phyloP scores from a whole-genome alignment of 2,888 invertebrate species.

The Sesia bembeciformis region DNA sequence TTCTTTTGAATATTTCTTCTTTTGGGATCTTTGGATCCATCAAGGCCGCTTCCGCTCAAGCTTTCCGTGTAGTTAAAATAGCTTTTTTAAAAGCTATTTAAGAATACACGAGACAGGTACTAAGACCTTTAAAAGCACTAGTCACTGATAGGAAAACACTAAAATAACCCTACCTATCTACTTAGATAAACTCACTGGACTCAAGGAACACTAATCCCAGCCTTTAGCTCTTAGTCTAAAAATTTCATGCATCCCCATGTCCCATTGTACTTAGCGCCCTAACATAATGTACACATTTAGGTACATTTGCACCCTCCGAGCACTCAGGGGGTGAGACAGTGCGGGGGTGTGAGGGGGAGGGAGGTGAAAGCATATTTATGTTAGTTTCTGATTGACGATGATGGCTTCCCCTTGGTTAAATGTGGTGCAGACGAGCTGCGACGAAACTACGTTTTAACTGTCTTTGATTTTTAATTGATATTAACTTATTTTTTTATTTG shows the following conservation, averaged over 20 bases:
- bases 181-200: too few species aligned
- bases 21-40: too few species aligned
- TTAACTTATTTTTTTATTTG: too few species aligned
- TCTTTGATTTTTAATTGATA: too few species aligned
- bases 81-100: too few species aligned
- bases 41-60: too few species aligned
- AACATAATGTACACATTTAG: constrained; percentile 7
- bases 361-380: constrained; percentile 64
- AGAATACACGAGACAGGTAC: too few species aligned
- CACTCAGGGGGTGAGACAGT: background rate
- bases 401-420: constrained; percentile 47
- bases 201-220: background rate
- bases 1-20: too few species aligned
- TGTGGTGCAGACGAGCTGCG: constrained; percentile 2
- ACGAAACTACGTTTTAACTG: background rate
- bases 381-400: constrained; percentile 65
- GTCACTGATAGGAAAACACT: too few species aligned
- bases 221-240: constrained; percentile 16
- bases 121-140: too few species aligned
- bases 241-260: constrained; percentile 30
- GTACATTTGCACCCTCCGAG: constrained; percentile 11
- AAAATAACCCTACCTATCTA: background rate
- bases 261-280: constrained; percentile 10
- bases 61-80: too few species aligned
- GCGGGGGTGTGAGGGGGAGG: constrained; percentile 9